Evolutionary conservation across 2,888 invertebrate species (phyloP).

Genomic region (Drosophila maculinotata): DNA sequence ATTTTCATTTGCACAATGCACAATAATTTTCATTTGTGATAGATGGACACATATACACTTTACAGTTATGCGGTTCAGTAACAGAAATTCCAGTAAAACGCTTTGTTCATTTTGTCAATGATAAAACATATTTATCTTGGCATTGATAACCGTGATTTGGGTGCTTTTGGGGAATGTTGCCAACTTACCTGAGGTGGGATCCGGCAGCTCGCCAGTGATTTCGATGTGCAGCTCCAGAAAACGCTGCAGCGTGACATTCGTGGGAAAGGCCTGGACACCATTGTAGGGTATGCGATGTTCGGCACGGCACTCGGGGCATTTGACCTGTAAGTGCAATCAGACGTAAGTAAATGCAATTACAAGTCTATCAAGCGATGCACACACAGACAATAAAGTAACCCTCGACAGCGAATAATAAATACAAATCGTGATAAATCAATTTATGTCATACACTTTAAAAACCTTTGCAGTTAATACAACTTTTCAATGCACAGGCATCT

Average conservation of each 20-base stretch:
- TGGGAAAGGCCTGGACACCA: constrained; percentile 97
- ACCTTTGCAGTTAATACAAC: constrained; percentile 49
- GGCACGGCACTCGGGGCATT: constrained; percentile 99
- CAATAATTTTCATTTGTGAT: constrained; percentile 40
- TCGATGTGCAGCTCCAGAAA: constrained; percentile 97
- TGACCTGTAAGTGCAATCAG: constrained; percentile 88
- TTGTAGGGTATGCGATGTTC: constrained; percentile 98
- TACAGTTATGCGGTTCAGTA: constrained; percentile 10
- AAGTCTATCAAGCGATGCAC: constrained; percentile 9
- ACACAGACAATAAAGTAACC: constrained; percentile 5
- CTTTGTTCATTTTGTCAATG: constrained; percentile 33
- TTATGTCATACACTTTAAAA: constrained; percentile 73
- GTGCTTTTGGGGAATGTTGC: too few relatives aligned
- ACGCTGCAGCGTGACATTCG: constrained; percentile 97
- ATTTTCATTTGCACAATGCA: constrained; percentile 43
- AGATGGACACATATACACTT: constrained; percentile 12
- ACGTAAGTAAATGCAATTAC: constrained; percentile 20
- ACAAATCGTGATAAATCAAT: constrained; percentile 1
- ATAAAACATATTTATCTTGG: constrained; percentile 4
- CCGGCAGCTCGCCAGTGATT: constrained; percentile 95
- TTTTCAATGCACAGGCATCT: constrained; percentile 66
- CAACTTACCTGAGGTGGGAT: constrained; percentile 90
- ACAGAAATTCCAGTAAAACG: constrained; percentile 36
- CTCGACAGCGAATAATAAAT: background rate
- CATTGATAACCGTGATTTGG: background rate